phyloP scores from a whole-genome alignment of 2,797 vertebrate genomes.

The Sciurus vulgaris region DNA sequence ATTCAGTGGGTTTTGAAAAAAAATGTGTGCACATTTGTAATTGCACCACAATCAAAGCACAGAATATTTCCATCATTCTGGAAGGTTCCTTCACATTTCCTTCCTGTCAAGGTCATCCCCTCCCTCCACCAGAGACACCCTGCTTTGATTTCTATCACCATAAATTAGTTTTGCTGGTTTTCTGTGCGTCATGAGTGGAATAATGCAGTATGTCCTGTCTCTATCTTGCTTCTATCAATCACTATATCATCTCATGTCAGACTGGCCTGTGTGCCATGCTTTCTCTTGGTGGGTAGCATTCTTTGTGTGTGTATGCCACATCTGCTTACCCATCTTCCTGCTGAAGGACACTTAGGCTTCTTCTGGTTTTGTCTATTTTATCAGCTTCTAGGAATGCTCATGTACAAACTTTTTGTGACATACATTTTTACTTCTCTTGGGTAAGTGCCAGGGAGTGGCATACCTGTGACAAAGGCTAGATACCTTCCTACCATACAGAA shows the following conservation, averaged over 20 bases:
- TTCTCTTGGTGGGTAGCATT: neutral
- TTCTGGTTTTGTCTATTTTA: neutral
- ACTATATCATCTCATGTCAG: neutral
- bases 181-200: neutral
- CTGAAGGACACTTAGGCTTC: rapidly evolving
- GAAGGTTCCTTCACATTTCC: neutral
- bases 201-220: neutral
- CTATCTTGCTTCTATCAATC: neutral
- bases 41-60: neutral
- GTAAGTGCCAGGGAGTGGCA: neutral
- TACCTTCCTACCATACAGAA: neutral
- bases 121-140: neutral
- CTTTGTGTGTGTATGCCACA: neutral
- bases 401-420: neutral
- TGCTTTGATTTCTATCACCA: neutral
- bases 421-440: neutral
- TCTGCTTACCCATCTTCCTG: neutral
- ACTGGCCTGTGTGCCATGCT: neutral
- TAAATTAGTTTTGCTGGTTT: neutral
- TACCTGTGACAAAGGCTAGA: neutral
- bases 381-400: neutral
- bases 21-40: neutral
- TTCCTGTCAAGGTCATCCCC: neutral
- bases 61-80: neutral
- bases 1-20: conserved; percentile 12